Evolutionary conservation across 2,797 vertebrate species (phyloP).

Genomic region (Peromyscus nudipes): DNA sequence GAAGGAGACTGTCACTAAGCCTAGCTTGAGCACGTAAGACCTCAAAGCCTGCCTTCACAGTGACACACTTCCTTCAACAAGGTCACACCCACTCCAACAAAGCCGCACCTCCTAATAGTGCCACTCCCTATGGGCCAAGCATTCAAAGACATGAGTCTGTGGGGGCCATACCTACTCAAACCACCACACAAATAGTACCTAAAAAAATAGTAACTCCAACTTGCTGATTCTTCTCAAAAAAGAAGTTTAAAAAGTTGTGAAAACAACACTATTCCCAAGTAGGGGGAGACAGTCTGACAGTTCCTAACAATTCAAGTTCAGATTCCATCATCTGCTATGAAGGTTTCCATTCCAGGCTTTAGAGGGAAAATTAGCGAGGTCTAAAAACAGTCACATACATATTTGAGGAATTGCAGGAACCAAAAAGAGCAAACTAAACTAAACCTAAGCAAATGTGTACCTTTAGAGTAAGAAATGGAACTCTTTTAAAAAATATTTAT

Average conservation of each 20-base stretch:
- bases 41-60: neutral
- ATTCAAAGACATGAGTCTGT: neutral
- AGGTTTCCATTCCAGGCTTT: neutral
- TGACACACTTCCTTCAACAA: neutral
- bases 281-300: neutral
- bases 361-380: neutral
- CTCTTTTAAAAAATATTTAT: neutral
- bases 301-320: conserved; percentile 5
- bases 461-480: neutral
- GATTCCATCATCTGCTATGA: neutral
- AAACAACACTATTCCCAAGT: conserved; percentile 42
- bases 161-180: neutral
- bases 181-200: neutral
- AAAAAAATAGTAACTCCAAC: conserved; percentile 1
- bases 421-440: neutral
- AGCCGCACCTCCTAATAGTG: neutral
- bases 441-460: neutral
- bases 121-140: neutral
- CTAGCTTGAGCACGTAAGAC: neutral
- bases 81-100: neutral
- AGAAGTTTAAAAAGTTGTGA: neutral
- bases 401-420: conserved; percentile 40
- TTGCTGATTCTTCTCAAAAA: conserved; percentile 33
- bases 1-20: neutral
- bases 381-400: neutral